Evolutionary conservation across 2,888 invertebrate genomes (phyloP).

Genomic region (Alloscopus bannaensis): DNA sequence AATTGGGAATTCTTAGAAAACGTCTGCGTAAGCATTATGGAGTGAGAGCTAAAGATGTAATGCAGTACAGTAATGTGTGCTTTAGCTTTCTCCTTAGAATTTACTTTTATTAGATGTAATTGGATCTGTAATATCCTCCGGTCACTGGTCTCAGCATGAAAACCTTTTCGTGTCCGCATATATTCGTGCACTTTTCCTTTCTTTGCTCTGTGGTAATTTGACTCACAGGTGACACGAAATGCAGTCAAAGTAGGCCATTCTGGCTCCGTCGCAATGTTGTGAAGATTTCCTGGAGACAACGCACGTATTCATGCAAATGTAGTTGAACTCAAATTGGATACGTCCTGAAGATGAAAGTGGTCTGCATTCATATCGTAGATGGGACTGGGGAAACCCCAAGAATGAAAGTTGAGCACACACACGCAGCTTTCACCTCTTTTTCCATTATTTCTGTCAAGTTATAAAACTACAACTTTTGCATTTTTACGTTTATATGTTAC

Average conservation of each 20-base stretch:
- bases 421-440: conserved; percentile 33
- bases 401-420: conserved; percentile 11
- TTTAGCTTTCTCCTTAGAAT: too few species aligned
- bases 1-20: background rate
- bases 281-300: conserved; percentile 22
- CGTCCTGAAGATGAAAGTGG: conserved; percentile 7
- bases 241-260: conserved; percentile 50
- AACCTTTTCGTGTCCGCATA: too few species aligned
- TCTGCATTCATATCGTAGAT: conserved; percentile 9
- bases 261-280: conserved; percentile 8
- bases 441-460: conserved; percentile 26
- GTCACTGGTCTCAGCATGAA: too few species aligned
- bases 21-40: too few species aligned
- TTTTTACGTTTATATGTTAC: too few species aligned
- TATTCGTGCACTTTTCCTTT: conserved; percentile 16
- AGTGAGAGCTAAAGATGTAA: too few species aligned
- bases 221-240: conserved; percentile 39
- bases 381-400: conserved; percentile 33
- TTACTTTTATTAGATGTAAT: background rate
- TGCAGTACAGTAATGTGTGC: too few species aligned
- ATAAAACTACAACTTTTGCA: conserved; percentile 10
- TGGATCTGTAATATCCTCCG: background rate
- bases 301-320: conserved; percentile 24
- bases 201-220: conserved; percentile 13
- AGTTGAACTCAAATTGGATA: conserved; percentile 11